Conservation (phyloP, 2,888 invertebrate species). For the Lordiphosa andalusiaca region DNA sequence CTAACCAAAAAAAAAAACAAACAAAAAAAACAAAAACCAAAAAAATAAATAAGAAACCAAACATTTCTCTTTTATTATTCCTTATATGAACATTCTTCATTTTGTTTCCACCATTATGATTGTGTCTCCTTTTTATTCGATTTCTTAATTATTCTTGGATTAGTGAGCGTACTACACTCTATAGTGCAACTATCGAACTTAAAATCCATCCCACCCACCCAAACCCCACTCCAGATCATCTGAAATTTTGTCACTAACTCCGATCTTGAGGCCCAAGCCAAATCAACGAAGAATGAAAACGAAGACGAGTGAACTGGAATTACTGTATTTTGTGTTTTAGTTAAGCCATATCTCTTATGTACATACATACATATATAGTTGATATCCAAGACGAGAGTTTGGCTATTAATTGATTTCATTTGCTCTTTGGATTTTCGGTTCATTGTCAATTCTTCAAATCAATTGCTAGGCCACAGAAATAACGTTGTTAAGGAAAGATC, state of each 20-base stretch:
- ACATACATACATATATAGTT: slow-evolving; percentile 13
- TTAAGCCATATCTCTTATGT: slow-evolving; percentile 11
- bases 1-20: slow-evolving; percentile 51
- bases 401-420: no score
- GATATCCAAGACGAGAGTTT: slow-evolving; percentile 4
- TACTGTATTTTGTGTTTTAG: not conserved
- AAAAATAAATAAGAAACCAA: slow-evolving; percentile 26
- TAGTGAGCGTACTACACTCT: slow-evolving; percentile 10
- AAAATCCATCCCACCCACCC: no score
- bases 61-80: slow-evolving; percentile 44
- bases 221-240: no score
- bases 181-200: slow-evolving; percentile 4
- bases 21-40: no score
- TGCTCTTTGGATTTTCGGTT: not conserved
- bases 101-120: slow-evolving; percentile 31
- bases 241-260: no score
- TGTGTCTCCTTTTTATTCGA: slow-evolving; percentile 17
- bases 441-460: not conserved
- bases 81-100: slow-evolving; percentile 32
- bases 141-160: slow-evolving; percentile 7
- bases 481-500: no score
- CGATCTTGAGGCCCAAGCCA: not conserved
- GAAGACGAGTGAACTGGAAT: not conserved
- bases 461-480: not conserved
- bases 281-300: not conserved